These are phyloP conservation scores for Helicorthomorpha holstii DNA, from an alignment of 1,140 invertebrate genomes.

Conservation along the genomic window DNA sequence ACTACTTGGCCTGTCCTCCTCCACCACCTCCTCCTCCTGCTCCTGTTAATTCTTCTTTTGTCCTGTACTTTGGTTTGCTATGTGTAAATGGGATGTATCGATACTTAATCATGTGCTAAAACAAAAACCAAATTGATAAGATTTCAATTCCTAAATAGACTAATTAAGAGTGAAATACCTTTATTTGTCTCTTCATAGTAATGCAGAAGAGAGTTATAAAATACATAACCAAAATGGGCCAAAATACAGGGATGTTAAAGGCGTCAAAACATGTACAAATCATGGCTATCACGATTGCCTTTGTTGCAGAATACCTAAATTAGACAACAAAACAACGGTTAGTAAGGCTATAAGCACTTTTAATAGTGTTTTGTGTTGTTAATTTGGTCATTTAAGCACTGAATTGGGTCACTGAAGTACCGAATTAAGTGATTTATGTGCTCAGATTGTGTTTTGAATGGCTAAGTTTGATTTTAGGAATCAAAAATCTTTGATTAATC, in stretches of 20 bases:
- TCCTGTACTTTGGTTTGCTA: constrained; percentile 73
- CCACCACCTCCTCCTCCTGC: no score
- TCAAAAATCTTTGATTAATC: no score
- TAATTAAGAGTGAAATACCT: constrained; percentile 38
- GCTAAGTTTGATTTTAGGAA: no score
- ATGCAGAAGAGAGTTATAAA: constrained; percentile 96
- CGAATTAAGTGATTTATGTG: no score
- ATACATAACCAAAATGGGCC: constrained; percentile 99
- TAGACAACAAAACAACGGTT: constrained; percentile 12
- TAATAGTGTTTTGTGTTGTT: no score
- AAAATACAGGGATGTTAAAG: constrained; percentile 99
- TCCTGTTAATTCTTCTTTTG: constrained; percentile 30
- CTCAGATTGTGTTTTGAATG: no score
- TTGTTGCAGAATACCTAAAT: constrained; percentile 67
- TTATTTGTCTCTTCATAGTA: constrained; percentile 99
- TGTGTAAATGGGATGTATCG: constrained; percentile 95
- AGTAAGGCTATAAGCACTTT: no score
- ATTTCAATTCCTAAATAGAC: neutral
- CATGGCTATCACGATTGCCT: constrained; percentile 81
- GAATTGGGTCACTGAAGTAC: no score
- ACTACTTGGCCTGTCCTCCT: neutral
- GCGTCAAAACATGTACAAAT: constrained; percentile 93
- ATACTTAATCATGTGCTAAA: constrained; percentile 99
- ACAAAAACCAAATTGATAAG: constrained; percentile 19
- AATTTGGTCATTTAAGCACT: no score